These are phyloP conservation scores for Baronia brevicornis DNA, from an alignment of 2,888 invertebrate genomes.

Conservation along the genomic window DNA sequence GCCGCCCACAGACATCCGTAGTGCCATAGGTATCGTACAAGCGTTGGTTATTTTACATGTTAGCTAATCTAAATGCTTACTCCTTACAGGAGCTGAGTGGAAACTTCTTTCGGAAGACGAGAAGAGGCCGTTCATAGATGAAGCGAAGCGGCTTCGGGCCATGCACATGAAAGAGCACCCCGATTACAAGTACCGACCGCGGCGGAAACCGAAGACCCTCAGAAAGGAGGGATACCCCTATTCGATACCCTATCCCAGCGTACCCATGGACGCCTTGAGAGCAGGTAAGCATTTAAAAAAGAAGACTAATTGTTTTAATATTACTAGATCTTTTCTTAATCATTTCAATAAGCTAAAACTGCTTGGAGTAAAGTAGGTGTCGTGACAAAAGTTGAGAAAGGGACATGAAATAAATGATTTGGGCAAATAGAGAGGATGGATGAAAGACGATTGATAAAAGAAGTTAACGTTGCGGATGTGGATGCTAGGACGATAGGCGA, in stretches of 20 bases:
- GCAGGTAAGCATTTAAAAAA: slow-evolving; percentile 79
- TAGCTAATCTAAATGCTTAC: slow-evolving; percentile 3
- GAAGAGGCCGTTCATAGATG: slow-evolving; percentile 97
- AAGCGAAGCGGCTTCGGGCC: slow-evolving; percentile 94
- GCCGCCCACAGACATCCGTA: too few species aligned
- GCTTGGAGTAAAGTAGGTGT: too few species aligned
- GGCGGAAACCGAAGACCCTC: slow-evolving; percentile 91
- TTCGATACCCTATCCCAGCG: slow-evolving; percentile 93
- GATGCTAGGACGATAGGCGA: too few species aligned
- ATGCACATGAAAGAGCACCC: slow-evolving; percentile 98
- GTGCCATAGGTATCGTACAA: too few species aligned
- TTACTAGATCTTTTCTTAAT: too few species aligned
- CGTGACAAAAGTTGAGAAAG: too few species aligned
- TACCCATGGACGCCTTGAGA: slow-evolving; percentile 90
- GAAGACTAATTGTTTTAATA: slow-evolving; percentile 4
- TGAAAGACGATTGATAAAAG: too few species aligned
- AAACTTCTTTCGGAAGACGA: slow-evolving; percentile 94
- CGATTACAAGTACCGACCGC: slow-evolving; percentile 94
- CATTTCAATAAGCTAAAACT: too few species aligned
- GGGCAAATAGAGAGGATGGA: too few species aligned
- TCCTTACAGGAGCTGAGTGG: slow-evolving; percentile 92
- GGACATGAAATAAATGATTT: too few species aligned
- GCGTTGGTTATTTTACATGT: too few species aligned
- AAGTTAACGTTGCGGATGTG: too few species aligned
- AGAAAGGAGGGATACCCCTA: slow-evolving; percentile 94